phyloP scores from a whole-genome alignment of 1,140 invertebrate genomes.

The Anoplophora glabripennis region DNA sequence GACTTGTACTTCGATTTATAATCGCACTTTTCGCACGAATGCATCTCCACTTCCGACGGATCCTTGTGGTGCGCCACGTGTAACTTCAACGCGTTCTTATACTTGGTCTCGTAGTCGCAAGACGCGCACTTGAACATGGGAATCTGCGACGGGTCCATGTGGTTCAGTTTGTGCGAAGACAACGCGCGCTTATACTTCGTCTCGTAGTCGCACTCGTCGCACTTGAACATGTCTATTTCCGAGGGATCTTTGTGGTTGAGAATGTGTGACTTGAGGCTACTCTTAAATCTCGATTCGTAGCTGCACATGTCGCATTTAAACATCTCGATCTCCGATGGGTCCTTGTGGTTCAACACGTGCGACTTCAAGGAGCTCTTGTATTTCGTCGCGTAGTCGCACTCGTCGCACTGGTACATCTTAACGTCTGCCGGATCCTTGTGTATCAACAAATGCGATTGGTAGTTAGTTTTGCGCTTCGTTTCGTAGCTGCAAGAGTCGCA shows the following conservation, averaged over 20 bases:
- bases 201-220: conserved; percentile 21
- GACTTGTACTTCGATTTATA: conserved; percentile 24
- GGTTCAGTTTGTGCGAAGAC: conserved; percentile 20
- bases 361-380: conserved; percentile 20
- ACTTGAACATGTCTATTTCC: conserved; percentile 24
- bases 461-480: conserved; percentile 23
- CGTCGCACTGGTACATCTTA: not conserved
- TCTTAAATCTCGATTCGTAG: conserved; percentile 22
- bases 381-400: conserved; percentile 14
- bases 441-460: conserved; percentile 15
- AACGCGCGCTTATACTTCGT: conserved; percentile 17
- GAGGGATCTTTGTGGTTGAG: conserved; percentile 21
- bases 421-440: conserved; percentile 24
- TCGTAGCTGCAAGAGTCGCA: conserved; percentile 23
- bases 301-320: conserved; percentile 22
- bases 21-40: conserved; percentile 21
- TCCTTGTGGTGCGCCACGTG: conserved; percentile 23
- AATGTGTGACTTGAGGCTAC: conserved; percentile 20
- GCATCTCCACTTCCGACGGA: conserved; percentile 18
- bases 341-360: conserved; percentile 20
- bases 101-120: conserved; percentile 22
- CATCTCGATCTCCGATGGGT: conserved; percentile 20
- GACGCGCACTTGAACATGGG: conserved; percentile 19
- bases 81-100: conserved; percentile 17
- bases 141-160: conserved; percentile 11